Conservation (phyloP, 2,797 vertebrate species). For the Arrhamphus sclerolepis region DNA sequence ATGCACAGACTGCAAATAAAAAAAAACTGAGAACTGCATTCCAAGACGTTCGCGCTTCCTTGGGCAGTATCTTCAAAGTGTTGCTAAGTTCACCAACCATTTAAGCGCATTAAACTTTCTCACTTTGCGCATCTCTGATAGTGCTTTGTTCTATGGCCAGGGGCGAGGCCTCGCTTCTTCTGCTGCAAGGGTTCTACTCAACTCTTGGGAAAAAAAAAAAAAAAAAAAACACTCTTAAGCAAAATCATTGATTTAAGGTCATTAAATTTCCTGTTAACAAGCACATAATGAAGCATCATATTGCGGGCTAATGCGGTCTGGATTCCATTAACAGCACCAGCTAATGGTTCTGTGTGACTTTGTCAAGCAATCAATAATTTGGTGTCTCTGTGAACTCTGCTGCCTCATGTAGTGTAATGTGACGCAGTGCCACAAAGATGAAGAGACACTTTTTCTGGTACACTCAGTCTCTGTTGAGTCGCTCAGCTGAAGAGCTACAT, state of each 20-base stretch:
- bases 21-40: conserved; percentile 29
- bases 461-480: conserved; percentile 39
- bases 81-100: conserved; percentile 45
- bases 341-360: conserved; percentile 65
- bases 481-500: conserved; percentile 41
- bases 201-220: conserved; percentile 2
- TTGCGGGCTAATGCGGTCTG: conserved; percentile 45
- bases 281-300: conserved; percentile 51
- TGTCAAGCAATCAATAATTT: conserved; percentile 66
- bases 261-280: conserved; percentile 66
- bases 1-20: conserved; percentile 20
- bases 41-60: conserved; percentile 44
- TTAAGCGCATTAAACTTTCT: conserved; percentile 50
- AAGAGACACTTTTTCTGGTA: conserved; percentile 38
- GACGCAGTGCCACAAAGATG: conserved; percentile 38
- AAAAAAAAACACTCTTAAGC: conserved; percentile 21
- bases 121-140: conserved; percentile 40
- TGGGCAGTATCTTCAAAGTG: conserved; percentile 64
- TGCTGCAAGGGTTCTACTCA: conserved; percentile 20
- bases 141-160: conserved; percentile 55
- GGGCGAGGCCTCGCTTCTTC: conserved; percentile 40
- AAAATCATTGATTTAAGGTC: conserved; percentile 58
- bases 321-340: conserved; percentile 42
- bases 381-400: conserved; percentile 65
- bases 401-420: conserved; percentile 40